phyloP scores from a whole-genome alignment of 1,140 invertebrate genomes.

The Drosophila ohnishii region DNA sequence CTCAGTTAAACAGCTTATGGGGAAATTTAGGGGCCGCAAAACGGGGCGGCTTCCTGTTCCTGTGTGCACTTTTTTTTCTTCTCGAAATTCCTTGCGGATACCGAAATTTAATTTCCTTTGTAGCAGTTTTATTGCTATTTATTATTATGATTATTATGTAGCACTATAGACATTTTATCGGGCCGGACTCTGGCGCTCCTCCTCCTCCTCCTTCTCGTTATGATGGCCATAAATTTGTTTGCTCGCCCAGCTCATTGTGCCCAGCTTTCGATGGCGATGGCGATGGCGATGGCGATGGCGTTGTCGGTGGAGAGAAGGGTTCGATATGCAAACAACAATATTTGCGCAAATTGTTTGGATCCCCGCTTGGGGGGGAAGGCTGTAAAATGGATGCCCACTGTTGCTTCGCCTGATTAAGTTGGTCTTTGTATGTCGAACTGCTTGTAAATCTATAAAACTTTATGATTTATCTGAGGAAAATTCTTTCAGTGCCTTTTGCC shows the following conservation, averaged over 20 bases:
- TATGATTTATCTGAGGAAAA: conserved; percentile 44
- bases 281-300: conserved; percentile 3
- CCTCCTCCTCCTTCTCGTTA: conserved; percentile 22
- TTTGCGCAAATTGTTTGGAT: conserved; percentile 59
- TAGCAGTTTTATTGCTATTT: conserved; percentile 65
- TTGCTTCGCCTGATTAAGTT: conserved; percentile 53
- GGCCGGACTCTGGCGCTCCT: conserved; percentile 2
- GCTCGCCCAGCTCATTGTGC: conserved; percentile 50
- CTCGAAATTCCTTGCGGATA: conserved; percentile 51
- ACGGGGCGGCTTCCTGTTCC: conserved; percentile 43
- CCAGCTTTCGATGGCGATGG: conserved; percentile 4
- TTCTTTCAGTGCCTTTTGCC: conserved; percentile 8
- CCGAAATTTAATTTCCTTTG: conserved; percentile 66
- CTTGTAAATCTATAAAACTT: conserved; percentile 62
- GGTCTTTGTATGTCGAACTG: conserved; percentile 45
- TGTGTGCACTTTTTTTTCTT: conserved; percentile 43
- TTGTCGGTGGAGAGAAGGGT: conserved; percentile 33
- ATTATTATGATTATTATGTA: conserved; percentile 68
- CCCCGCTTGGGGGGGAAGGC: conserved; percentile 3
- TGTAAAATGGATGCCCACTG: conserved; percentile 56
- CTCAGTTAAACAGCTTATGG: conserved; percentile 65
- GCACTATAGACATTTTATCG: conserved; percentile 42
- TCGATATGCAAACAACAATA: conserved; percentile 66
- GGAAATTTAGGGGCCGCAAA: conserved; percentile 41
- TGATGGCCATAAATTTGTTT: conserved; percentile 62